Evolutionary conservation across 2,113 vertebrate species (phyloP), one percentile per base, ranked within the genome.

Genomic region (Macrotis lagotis): DNA sequence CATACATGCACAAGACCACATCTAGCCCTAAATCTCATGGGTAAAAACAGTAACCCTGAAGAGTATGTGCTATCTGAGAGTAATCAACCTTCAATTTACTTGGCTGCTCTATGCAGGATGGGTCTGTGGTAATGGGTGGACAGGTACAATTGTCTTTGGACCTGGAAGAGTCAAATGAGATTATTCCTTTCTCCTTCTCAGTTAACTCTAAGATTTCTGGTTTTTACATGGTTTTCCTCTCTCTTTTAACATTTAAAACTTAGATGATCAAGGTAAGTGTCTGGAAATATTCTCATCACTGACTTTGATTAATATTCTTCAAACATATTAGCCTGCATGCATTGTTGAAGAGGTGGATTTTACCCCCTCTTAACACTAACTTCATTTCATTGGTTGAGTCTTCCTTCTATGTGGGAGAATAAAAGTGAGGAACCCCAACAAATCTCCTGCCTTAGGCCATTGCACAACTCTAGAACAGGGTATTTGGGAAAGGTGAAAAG

Each of bases 211-310:
- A 95, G 97, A 95, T 50, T 90, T 59, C 59, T 95, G 91, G 94
- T 92, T 92, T 96, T 97, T 96, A 96, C 97, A 96, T 94, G 96
- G 91, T 92, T 97, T 97, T 89, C n/a, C 92, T 97, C 26, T 83
- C 93, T 97, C 25, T 96, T 96, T 94, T 97, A 88, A 88, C 50
- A 25, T 96, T 94, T 95, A 97, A 91, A 92, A 95, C 91, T 93
- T 95, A 96, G 94, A 95, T 93, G 95, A 94, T 96, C 93, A 91
- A 92, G 89, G 90, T 94, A 96, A 97, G 89, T 95, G 92, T 94
- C 96, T 96, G 91, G 89, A 96, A 97, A 93, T 96, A 66, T 91
- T n/a, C n/a, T n/a, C 92, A 91, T 94, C 37, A 92, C 91, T 96
- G 96, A 96, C 96, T 96, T 96, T 95, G 95, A 97, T 92, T 97